Evolutionary conservation across 2,888 invertebrate species (phyloP).

Genomic region (Pharmacophagus antenor): DNA sequence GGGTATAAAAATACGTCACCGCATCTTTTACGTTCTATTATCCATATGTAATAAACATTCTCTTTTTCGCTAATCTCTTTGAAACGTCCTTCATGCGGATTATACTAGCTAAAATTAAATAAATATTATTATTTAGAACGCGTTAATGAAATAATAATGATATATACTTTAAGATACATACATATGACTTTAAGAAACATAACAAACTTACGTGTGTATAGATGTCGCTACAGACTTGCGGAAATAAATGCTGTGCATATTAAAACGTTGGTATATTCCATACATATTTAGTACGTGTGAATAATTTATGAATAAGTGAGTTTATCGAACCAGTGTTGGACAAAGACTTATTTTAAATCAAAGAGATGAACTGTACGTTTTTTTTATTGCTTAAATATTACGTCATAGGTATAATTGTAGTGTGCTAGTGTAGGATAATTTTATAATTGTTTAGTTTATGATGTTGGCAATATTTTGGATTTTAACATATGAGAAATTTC

Average conservation of each 20-base stretch:
- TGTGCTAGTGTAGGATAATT: not conserved
- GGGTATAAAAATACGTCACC: slow-evolving; percentile 72
- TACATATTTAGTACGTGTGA: slow-evolving; percentile 2
- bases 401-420: not conserved
- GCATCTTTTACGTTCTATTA: slow-evolving; percentile 42
- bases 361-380: not conserved
- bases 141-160: slow-evolving; percentile 5
- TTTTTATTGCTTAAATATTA: not conserved
- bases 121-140: slow-evolving; percentile 4
- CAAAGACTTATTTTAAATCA: not conserved
- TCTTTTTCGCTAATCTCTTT: slow-evolving; percentile 14
- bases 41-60: slow-evolving; percentile 22
- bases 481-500: not conserved
- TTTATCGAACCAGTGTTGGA: not conserved
- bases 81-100: slow-evolving; percentile 10
- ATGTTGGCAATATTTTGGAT: not conserved
- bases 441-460: not conserved
- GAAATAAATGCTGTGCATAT: slow-evolving; percentile 12
- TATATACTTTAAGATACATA: not conserved
- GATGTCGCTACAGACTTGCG: slow-evolving; percentile 1
- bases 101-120: slow-evolving; percentile 5
- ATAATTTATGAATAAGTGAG: not conserved
- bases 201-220: slow-evolving; percentile 4
- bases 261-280: slow-evolving; percentile 14
- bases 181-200: slow-evolving; percentile 1